Evolutionary conservation across 30 jellyfish, hydroid and myxozoan genomes (phyloP).

Genomic region (Cassiopea andromeda): DNA sequence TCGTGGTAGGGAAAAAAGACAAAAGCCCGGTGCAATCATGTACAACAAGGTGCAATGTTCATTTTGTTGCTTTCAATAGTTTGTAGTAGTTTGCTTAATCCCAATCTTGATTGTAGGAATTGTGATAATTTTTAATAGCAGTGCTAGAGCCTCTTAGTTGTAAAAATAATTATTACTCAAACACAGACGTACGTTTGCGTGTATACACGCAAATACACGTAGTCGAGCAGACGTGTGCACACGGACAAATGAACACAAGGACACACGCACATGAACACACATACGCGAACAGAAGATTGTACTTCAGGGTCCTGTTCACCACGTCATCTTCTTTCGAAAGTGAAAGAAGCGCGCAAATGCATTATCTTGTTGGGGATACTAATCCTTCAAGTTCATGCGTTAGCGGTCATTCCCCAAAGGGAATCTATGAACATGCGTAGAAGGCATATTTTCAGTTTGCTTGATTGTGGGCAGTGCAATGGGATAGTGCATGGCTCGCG

Average conservation of each 20-base stretch:
- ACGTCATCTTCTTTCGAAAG: background rate
- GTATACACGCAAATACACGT: background rate
- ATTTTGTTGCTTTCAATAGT: background rate
- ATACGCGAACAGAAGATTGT: background rate
- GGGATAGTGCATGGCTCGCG: no score
- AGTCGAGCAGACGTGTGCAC: background rate
- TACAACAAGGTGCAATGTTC: conserved; percentile 7
- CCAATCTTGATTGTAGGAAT: background rate
- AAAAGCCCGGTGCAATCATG: background rate
- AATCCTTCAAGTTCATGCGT: no score
- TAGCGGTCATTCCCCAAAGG: no score
- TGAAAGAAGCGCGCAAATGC: background rate
- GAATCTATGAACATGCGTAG: no score
- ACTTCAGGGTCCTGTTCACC: conserved; percentile 6
- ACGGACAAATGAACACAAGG: background rate
- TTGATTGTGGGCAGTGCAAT: no score
- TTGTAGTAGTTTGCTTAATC: background rate
- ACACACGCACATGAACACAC: background rate
- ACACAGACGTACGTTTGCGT: background rate
- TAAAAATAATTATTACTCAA: background rate
- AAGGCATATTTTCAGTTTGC: no score
- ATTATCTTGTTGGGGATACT: no score
- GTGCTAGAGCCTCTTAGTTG: no score
- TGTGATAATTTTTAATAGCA: background rate
- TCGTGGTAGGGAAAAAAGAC: background rate